These are phyloP conservation scores for Boleophthalmus pectinirostris DNA, from an alignment of 2,113 vertebrate species.

Conservation along the genomic window DNA sequence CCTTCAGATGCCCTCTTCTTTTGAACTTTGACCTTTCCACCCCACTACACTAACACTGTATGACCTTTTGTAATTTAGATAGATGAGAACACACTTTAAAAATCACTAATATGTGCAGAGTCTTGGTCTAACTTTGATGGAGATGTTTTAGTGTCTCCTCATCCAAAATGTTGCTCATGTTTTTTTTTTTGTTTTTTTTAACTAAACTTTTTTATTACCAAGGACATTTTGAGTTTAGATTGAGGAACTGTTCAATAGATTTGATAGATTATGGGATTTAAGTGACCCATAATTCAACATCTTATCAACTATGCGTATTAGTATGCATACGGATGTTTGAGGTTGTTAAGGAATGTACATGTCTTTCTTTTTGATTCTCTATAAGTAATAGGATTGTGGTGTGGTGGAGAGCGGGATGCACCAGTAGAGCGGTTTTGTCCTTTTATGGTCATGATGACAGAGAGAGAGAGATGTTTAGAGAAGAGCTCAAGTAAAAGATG, in stretches of 20 bases:
- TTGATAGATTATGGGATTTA: neutral
- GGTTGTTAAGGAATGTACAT: neutral
- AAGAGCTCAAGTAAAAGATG: constrained; percentile 25
- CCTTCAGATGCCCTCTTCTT: neutral
- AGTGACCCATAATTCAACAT: neutral
- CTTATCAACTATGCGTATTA: no score
- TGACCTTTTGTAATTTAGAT: neutral
- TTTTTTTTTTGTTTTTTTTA: neutral
- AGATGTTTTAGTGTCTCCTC: neutral
- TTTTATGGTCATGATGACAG: constrained; percentile 69
- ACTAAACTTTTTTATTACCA: no score
- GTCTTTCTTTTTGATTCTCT: neutral
- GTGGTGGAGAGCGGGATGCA: constrained; percentile 10
- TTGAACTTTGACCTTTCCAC: neutral
- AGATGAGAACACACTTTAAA: neutral
- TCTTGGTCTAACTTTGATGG: neutral
- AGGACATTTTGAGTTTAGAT: no score
- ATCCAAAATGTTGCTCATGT: neutral
- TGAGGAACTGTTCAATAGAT: neutral
- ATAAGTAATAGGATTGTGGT: neutral
- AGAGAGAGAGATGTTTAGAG: constrained; percentile 18
- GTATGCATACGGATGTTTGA: no score
- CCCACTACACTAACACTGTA: neutral
- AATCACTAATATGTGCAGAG: neutral
- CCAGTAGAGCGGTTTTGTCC: constrained; percentile 53